Evolutionary conservation across 2,797 vertebrate genomes (phyloP).

Genomic region (Schizopygopsis pylzovi): DNA sequence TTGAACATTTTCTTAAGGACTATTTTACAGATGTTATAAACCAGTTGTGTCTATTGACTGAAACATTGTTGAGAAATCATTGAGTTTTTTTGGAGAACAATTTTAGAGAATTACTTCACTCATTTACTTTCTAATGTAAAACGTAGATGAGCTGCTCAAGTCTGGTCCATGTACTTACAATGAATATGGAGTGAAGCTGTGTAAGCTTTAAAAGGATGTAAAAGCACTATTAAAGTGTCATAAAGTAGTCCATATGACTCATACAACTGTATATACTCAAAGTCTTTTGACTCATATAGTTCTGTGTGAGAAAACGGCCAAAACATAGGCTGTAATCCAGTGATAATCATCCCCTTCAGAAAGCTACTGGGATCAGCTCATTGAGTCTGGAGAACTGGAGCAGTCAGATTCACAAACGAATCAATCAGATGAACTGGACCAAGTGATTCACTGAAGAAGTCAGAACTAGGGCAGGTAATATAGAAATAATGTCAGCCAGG

Average conservation of each 20-base stretch:
- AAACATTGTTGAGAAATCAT: slow-evolving; percentile 49
- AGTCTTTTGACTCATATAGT: neutral
- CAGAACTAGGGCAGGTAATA: neutral
- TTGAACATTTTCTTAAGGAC: neutral
- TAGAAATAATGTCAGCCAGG: neutral
- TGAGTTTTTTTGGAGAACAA: slow-evolving; percentile 10
- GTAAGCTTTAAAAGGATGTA: neutral
- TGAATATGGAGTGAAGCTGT: neutral
- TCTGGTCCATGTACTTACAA: neutral
- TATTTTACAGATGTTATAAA: neutral
- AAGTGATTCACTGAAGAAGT: neutral
- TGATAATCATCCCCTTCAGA: slow-evolving; percentile 8
- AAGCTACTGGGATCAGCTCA: neutral
- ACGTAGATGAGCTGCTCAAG: neutral
- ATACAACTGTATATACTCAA: neutral
- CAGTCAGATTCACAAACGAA: neutral
- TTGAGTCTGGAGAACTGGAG: neutral
- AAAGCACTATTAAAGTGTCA: neutral
- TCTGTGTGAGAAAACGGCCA: slow-evolving; percentile 21
- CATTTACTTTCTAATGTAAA: neutral
- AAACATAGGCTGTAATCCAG: neutral
- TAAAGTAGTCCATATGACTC: slow-evolving; percentile 4
- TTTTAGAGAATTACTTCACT: neutral
- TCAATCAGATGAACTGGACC: neutral
- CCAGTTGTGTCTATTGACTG: neutral